Percentiles rank a stretch among this genome's conserved stretches.
These are phyloP conservation scores for Athripsodes cinereus DNA, from an alignment of 2,888 invertebrate genomes.

Conservation along the genomic window DNA sequence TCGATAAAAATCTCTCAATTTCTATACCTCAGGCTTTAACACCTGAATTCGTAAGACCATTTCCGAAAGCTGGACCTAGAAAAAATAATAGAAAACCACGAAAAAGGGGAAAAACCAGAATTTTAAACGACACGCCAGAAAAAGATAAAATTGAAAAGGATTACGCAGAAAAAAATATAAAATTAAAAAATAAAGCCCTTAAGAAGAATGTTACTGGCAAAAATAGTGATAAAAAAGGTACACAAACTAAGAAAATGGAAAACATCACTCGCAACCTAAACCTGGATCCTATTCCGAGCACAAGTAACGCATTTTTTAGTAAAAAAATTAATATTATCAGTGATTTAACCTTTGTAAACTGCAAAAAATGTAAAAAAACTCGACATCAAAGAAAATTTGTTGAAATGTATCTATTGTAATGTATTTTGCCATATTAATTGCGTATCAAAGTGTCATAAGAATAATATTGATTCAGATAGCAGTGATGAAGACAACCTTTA, in stretches of 20 bases:
- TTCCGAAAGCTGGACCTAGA: conserved; percentile 8
- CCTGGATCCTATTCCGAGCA: conserved; percentile 2
- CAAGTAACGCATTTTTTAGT: not conserved
- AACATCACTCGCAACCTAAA: conserved; percentile 2
- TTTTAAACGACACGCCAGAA: conserved; percentile 8
- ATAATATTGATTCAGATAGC: conserved; percentile 4
- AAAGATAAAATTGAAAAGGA: conserved; percentile 4
- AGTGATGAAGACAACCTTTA: not conserved
- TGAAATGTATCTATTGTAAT: not conserved
- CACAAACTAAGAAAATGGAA: conserved; percentile 3
- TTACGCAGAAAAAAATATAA: not conserved
- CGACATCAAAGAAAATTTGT: conserved; percentile 1
- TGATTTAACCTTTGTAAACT: not conserved
- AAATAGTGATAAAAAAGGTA: not conserved
- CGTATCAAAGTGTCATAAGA: not conserved
- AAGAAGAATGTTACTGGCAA: not conserved
- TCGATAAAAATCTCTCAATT: not conserved
- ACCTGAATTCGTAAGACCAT: not conserved
- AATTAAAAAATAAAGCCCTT: conserved; percentile 1
- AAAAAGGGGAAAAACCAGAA: not conserved
- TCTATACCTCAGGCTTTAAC: not conserved
- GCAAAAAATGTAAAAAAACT: not conserved
- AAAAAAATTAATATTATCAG: conserved; percentile 2
- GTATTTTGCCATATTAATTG: conserved; percentile 1
- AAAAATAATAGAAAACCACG: not conserved